Percentiles rank a stretch among this genome's conserved stretches.
Conservation (phyloP, 2,113 vertebrate genomes). For the Hippolais icterina region DNA sequence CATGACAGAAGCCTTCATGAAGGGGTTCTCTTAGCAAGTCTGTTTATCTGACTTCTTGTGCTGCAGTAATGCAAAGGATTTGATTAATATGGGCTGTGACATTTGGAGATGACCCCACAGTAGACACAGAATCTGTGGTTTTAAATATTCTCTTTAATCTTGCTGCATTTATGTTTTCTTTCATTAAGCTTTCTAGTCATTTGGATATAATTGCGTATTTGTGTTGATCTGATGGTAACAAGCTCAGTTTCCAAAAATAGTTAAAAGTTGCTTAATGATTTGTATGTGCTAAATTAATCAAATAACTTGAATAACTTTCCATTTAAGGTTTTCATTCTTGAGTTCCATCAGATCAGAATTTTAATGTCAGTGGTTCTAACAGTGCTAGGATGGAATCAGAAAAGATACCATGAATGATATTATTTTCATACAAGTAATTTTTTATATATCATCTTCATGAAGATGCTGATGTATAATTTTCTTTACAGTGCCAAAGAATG, state of each 20-base stretch:
- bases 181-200: neutral
- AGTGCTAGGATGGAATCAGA: neutral
- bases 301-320: constrained; percentile 30
- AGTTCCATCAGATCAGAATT: neutral
- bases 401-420: neutral
- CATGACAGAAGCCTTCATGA: neutral
- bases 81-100: neutral
- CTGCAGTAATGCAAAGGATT: neutral
- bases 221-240: neutral
- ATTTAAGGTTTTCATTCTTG: constrained; percentile 18
- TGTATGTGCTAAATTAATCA: neutral
- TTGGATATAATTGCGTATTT: neutral
- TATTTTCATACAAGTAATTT: neutral
- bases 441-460: neutral
- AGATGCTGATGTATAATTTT: neutral
- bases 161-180: neutral
- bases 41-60: neutral
- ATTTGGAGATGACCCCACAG: neutral
- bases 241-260: neutral
- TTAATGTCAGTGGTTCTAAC: neutral
- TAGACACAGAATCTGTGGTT: neutral
- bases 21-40: neutral
- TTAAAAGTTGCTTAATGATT: neutral
- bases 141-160: neutral
- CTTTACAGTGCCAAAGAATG: neutral